Base-by-base conservation (phyloP, 2,113 vertebrate genomes). In the Aphyosemion australe region DNA sequence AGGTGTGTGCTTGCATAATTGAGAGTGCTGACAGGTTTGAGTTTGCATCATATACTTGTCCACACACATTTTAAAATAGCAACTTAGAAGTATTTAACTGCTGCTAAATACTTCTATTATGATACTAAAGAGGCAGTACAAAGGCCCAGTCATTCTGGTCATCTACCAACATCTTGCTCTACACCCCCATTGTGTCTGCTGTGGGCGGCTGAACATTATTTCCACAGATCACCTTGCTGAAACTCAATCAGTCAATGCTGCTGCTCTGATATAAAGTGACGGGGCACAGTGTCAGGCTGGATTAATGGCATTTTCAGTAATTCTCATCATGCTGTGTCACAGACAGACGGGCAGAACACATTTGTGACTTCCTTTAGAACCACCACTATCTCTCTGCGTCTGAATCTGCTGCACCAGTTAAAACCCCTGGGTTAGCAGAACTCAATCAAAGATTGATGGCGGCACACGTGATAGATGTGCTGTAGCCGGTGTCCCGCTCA, bases 221-320 rank as follows among this genome's bases (percentile, higher is more conserved):
- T 74, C 47, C 55, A 41, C 13, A 4, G 47, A 60, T 56, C 62
- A 60, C 56, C 63, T 72, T 61, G 37, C 68, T 61, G 49, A 64
- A 43, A 48, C 82, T 88, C 80, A 69, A 84, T 89, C 85, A 76
- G 72, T 71, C 58, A 59, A 43, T 61, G 71, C 67, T 48, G 19
- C 72, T 55, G 47, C 14, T 48, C 56, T 78, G 65, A 88, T 79
- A 70, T 69, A 56, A 73, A 82, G 66, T 48, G 67, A 80, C 59
- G 56, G 56, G 37, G 16, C 1, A 21, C 73, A 78, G 65, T 54
- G 73, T 82, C 58, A 57, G 65, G 46, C 67, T 42, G 70, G 82
- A 80, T 88, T 78, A 87, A 79, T 62, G 51, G 39, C 64, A 74
- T 83, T 87, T 87, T 84, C 77, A 76, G 56, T 83, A 84, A 90